Evolutionary conservation across 2,797 vertebrate species (phyloP).

Genomic region (Catharus ustulatus): DNA sequence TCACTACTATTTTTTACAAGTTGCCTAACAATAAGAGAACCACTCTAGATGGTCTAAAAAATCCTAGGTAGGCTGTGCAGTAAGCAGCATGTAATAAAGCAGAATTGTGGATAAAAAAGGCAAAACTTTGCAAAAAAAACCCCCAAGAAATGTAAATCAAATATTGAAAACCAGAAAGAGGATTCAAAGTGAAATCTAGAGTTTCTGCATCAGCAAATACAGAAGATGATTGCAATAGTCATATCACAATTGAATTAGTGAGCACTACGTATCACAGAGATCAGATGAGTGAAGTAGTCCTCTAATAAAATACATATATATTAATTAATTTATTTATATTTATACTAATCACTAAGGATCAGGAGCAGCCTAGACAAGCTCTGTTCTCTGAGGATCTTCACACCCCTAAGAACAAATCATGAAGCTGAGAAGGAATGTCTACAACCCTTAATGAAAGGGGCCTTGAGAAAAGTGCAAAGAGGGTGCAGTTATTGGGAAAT

Average conservation of each 20-base stretch:
- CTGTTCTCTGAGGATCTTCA: not conserved
- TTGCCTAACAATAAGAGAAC: not conserved
- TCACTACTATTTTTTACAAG: not conserved
- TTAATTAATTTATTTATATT: accelerated
- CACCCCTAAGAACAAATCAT: not conserved
- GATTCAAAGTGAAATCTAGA: not conserved
- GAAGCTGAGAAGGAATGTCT: not conserved
- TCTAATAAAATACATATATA: not conserved
- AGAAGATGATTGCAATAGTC: not conserved
- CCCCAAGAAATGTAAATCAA: not conserved
- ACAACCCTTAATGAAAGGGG: not conserved
- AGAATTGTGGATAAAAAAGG: not conserved
- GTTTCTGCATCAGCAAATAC: not conserved
- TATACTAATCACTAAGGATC: not conserved
- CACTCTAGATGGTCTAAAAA: not conserved
- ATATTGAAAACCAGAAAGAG: not conserved
- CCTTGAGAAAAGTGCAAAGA: not conserved
- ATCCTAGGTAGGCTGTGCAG: not conserved
- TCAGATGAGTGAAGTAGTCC: not conserved
- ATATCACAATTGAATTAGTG: not conserved
- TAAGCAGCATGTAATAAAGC: not conserved
- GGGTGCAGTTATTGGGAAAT: not conserved
- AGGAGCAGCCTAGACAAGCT: not conserved
- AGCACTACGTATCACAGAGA: not conserved
- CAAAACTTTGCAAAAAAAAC: not conserved